Evolutionary conservation across 2,888 invertebrate species (phyloP), one percentile per base, ranked within the genome.

Genomic region (Lasioglossum marginatum): DNA sequence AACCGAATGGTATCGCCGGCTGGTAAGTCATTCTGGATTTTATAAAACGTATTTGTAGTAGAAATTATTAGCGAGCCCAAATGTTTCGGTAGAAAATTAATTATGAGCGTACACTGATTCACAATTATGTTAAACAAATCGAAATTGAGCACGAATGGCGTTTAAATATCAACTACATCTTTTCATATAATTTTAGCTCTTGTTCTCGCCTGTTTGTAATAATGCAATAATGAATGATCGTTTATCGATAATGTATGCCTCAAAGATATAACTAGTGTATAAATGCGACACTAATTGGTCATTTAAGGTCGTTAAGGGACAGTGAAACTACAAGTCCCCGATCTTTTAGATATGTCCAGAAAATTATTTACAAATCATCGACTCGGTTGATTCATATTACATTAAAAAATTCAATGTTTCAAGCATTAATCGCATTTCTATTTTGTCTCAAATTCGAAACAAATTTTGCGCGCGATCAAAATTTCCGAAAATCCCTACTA

Each of bases 1-100:
- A 97, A 92, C 96, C 96, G 0, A 96, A 95, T 87, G 97, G 97
- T 68, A 96, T 97, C 70, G 97, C 97, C 79, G 97, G 96, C 92
- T 96, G 96, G 97, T 97, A 95, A 95, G 96, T 94, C 43, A 12
- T 40, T 37, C 23, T 70, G 23, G 12, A 14, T 4, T 66, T 45
- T 45, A 8, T 6, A 71, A 71, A 71, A 27, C 8, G 27, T 71
- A 71, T 45, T 70, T 27, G 31, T 19, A 10, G 8, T 31, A 48
- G 3, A 71, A 71, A 45, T 27, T 16, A 43, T n/a, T 43, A 43
- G 5, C 1, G 10, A 34, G 34, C 3, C 1, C 66, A 10, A 19
- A 19, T 16, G 19, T 31, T 34, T 60, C 4, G 3, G 60, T 27
- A 60, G 27, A 60, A 27, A 27, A 14, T 60, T 27, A 27, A 60